Percentiles rank a stretch among this genome's conserved stretches.
Conservation (phyloP, 1,140 invertebrate genomes). For the Limonius californicus region DNA sequence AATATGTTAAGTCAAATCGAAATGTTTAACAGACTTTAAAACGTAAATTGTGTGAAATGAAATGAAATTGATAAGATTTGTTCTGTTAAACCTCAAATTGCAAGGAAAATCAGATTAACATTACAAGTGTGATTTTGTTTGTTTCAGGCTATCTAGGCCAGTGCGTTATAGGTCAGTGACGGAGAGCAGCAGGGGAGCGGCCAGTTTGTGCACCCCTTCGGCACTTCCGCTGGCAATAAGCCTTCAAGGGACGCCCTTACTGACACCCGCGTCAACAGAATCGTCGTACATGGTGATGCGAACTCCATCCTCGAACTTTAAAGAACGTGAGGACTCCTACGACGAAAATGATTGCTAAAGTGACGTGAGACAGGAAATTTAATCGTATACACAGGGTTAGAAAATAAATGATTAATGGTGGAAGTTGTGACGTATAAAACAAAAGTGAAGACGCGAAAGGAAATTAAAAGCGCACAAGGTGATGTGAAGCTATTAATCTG, state of each 20-base stretch:
- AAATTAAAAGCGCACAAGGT: no score
- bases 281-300: constrained; percentile 42
- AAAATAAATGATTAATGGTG: background rate
- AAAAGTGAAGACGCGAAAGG: background rate
- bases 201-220: constrained; percentile 56
- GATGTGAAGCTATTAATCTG: no score
- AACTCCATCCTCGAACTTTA: constrained; percentile 43
- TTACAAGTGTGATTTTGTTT: no score
- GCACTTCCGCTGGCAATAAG: constrained; percentile 60
- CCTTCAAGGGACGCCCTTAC: constrained; percentile 56
- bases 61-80: no score
- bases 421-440: background rate
- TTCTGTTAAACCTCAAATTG: no score
- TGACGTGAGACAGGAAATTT: background rate
- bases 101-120: no score
- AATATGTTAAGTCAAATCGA: no score
- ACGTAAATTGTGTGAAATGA: no score
- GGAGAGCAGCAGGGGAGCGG: constrained; percentile 54
- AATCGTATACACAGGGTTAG: background rate
- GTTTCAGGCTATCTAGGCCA: constrained; percentile 53
- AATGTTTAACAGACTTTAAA: no score
- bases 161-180: constrained; percentile 60
- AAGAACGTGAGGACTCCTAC: constrained; percentile 33
- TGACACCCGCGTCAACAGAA: constrained; percentile 51
- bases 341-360: constrained; percentile 43